Evolutionary conservation across 2,113 vertebrate genomes (phyloP).

Genomic region (Anoura caudifer): DNA sequence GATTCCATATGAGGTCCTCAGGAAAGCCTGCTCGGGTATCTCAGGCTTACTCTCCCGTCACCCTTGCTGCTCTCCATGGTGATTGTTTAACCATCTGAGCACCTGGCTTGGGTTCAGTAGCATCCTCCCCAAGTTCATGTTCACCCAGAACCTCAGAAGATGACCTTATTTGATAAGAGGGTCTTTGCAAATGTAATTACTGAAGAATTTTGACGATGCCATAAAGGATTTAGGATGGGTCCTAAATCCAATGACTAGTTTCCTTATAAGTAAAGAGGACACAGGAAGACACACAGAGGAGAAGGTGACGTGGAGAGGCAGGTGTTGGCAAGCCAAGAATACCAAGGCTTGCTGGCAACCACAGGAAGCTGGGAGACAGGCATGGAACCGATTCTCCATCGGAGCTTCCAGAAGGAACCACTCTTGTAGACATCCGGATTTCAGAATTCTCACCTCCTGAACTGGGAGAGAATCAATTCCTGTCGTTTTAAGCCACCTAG

Average conservation of each 20-base stretch:
- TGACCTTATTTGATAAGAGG: neutral
- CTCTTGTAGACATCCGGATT: neutral
- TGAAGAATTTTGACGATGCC: neutral
- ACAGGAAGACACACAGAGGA: too few relatives aligned
- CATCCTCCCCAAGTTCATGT: neutral
- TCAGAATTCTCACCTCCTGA: neutral
- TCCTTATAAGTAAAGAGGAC: neutral
- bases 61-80: neutral
- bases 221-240: too few relatives aligned
- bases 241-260: neutral
- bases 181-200: neutral
- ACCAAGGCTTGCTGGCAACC: neutral
- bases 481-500: neutral
- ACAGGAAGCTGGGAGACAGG: neutral
- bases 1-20: accelerated
- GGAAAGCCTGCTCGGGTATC: neutral
- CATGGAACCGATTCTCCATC: neutral
- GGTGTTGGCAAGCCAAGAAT: neutral
- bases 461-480: neutral
- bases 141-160: neutral
- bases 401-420: neutral
- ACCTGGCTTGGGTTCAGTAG: neutral
- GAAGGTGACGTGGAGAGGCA: accelerated
- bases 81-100: neutral
- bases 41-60: accelerated